Base-by-base conservation (phyloP, 2,888 invertebrate species). In the Acleris laterana region DNA sequence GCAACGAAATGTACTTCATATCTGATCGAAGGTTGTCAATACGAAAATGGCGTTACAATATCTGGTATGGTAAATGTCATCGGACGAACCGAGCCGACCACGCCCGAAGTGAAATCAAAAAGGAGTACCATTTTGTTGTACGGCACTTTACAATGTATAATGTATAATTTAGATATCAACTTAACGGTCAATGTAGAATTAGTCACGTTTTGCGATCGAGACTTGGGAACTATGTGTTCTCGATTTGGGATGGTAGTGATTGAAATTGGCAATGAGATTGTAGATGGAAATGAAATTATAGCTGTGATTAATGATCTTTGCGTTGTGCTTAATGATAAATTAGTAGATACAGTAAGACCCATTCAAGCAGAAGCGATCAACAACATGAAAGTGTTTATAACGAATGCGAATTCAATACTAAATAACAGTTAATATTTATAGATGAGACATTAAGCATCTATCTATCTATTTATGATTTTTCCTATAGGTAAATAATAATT, bases 1-100 rank as follows among this genome's bases (percentile, higher is more conserved):
- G 61, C 56, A 65, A 71, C 69, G 60, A 66, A 70, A 70, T 62
- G 66, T 68, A 57, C 68, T 48, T 64, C 52, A 66, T 64, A 73
- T 77, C 77, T 70, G 77, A 77, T 77, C 70, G 73, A 57, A 64
- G 68, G 71, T 66, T 74, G 74, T 77, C 77, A 74, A 74, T 72
- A 71, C 70, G 72, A 70, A 70, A 72, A 73, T 70, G 69, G 69
- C 62, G 68, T 62, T 66, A 70, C 70, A 71, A 71, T 70, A 71
- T 69, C 71, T 66, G 68, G 63, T 53, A 66, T 55, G 59, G 70
- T 70, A 77, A 79, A 79, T 78, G 78, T 76, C 79, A 78, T 77
- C 77, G 68, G 71, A 73, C 73, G 72, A 69, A 71, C 70, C 70
- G 52, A 66, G 75, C 74, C 75, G 75, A 74, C 49, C 68, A 58